phyloP scores from a whole-genome alignment of 2,888 invertebrate genomes.

The Chaetoderma sp. region DNA sequence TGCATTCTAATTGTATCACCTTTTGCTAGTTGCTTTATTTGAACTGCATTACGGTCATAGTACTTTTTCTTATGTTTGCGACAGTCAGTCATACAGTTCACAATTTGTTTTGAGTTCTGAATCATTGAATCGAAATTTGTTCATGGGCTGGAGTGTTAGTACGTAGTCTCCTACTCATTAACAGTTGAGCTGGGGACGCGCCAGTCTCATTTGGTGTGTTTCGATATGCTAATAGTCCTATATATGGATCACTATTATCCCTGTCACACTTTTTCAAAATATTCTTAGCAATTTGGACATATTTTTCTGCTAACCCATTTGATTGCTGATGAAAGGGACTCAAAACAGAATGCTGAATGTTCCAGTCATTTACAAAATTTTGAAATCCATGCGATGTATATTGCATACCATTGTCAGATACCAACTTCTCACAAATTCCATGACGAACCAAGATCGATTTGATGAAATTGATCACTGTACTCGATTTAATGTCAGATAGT shows the following conservation, averaged over 20 bases:
- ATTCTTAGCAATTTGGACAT: conserved; percentile 12
- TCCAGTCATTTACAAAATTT: conserved; percentile 14
- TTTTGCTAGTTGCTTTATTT: neutral
- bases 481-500: conserved; percentile 7
- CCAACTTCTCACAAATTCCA: conserved; percentile 27
- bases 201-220: conserved; percentile 7
- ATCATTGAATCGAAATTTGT: neutral
- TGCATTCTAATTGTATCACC: neutral
- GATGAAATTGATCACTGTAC: conserved; percentile 24
- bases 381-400: conserved; percentile 9
- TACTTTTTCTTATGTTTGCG: neutral
- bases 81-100: neutral
- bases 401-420: conserved; percentile 27
- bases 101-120: neutral
- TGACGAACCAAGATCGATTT: conserved; percentile 31
- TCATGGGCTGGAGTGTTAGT: neutral
- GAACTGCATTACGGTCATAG: conserved; percentile 1
- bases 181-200: conserved; percentile 9
- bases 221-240: conserved; percentile 2
- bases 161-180: conserved; percentile 11
- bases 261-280: neutral
- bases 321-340: conserved; percentile 13
- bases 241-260: neutral
- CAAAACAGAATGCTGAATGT: conserved; percentile 10
- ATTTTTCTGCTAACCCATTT: conserved; percentile 14